These are phyloP conservation scores for Anas platyrhynchos DNA, from an alignment of 2,113 vertebrate genomes.

Conservation along the genomic window DNA sequence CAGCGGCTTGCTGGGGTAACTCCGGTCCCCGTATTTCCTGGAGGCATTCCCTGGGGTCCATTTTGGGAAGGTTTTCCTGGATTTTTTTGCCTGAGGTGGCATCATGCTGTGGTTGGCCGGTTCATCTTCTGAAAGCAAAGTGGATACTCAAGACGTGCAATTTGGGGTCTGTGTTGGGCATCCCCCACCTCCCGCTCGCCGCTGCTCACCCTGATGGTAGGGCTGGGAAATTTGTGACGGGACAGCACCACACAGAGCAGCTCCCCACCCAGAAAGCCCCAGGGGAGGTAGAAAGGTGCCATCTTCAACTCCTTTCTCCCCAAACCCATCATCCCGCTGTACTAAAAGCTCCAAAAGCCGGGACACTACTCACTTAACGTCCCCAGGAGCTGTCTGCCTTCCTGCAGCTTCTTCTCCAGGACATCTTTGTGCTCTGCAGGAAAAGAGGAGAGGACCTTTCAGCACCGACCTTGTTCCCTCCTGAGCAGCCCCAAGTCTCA, in stretches of 20 bases:
- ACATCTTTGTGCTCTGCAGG: slow-evolving; percentile 41
- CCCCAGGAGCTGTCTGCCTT: slow-evolving; percentile 51
- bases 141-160: accelerated
- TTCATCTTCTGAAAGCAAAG: slow-evolving; percentile 61
- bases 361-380: slow-evolving; percentile 47
- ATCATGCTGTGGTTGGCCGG: not conserved
- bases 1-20: not conserved
- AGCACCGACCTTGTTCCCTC: not conserved
- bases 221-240: not conserved
- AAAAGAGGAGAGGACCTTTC: not conserved
- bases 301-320: not conserved
- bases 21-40: not conserved
- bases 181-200: not conserved
- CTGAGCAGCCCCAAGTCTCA: not conserved
- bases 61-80: slow-evolving; percentile 70
- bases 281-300: not conserved
- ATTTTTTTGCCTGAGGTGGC: slow-evolving; percentile 52
- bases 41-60: not conserved
- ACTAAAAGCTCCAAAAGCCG: not conserved
- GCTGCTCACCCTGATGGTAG: not conserved
- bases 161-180: accelerated
- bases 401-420: slow-evolving; percentile 63
- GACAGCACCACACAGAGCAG: accelerated
- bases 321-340: not conserved
- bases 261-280: not conserved